These are phyloP conservation scores for Dione juno DNA, from an alignment of 2,888 invertebrate genomes.

Conservation along the genomic window DNA sequence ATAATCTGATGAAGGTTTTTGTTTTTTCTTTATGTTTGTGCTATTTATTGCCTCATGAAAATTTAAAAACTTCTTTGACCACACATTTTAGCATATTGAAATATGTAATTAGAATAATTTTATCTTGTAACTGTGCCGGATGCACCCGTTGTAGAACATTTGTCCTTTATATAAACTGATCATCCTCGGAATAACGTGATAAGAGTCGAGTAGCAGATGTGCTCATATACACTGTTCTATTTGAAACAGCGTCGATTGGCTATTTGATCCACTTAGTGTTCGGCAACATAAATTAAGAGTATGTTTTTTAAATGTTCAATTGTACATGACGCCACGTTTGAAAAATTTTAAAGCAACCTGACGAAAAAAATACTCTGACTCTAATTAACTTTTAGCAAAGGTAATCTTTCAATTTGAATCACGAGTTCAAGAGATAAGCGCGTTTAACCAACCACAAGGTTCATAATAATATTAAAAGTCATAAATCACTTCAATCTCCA, in stretches of 20 bases:
- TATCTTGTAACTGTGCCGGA: conserved; percentile 13
- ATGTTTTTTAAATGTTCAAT: conserved; percentile 3
- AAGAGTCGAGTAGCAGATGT: conserved; percentile 4
- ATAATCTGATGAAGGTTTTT: not conserved
- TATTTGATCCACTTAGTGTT: conserved; percentile 16
- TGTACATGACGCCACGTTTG: not conserved
- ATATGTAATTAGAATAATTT: not conserved
- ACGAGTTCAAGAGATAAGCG: no score
- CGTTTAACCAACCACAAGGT: no score
- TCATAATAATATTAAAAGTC: no score
- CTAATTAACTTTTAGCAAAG: no score
- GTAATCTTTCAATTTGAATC: no score
- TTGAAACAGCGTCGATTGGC: conserved; percentile 19
- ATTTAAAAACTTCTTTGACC: not conserved
- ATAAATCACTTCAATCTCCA: no score
- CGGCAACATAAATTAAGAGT: not conserved
- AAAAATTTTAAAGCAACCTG: not conserved
- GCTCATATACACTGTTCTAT: conserved; percentile 3
- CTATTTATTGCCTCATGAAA: not conserved
- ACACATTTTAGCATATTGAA: conserved; percentile 6
- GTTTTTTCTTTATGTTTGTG: not conserved
- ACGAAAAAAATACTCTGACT: no score
- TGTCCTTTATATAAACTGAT: conserved; percentile 8
- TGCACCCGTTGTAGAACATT: not conserved
- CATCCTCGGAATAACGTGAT: conserved; percentile 10